Conservation (phyloP, 2,113 vertebrate species). For the Eleginops maclovinus region DNA sequence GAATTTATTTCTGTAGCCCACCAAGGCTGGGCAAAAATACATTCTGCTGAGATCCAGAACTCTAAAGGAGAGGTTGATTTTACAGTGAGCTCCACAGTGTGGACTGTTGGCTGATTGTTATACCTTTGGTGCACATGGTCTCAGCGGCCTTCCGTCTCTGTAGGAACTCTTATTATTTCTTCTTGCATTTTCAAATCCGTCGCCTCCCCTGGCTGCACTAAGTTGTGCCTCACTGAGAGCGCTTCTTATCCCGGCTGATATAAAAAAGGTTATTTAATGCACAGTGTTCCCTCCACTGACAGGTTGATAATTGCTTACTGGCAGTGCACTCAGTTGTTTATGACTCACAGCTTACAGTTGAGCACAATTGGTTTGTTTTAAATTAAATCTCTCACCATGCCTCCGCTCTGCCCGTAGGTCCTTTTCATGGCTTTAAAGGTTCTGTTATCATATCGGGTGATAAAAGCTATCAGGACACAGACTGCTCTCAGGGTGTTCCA, state of each 20-base stretch:
- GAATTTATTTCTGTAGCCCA: conserved; percentile 33
- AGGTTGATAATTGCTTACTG: conserved; percentile 21
- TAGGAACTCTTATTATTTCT: background rate
- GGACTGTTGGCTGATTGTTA: background rate
- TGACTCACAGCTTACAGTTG: conserved; percentile 11
- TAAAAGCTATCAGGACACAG: conserved; percentile 1
- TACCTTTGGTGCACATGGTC: conserved; percentile 30
- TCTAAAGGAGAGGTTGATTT: conserved; percentile 40
- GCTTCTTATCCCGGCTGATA: conserved; percentile 13
- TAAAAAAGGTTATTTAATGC: conserved; percentile 50
- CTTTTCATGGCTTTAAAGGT: background rate
- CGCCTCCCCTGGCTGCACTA: background rate
- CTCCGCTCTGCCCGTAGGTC: background rate
- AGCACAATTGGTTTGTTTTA: background rate
- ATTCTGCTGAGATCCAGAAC: conserved; percentile 58
- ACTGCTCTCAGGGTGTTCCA: background rate
- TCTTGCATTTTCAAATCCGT: background rate
- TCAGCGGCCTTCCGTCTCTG: background rate
- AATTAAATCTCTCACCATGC: conserved; percentile 8
- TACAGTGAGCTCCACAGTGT: conserved; percentile 26
- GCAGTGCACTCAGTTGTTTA: conserved; percentile 20
- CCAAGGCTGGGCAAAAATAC: conserved; percentile 53
- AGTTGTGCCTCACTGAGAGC: conserved; percentile 15
- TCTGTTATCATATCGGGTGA: conserved; percentile 13
- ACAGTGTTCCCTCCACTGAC: conserved; percentile 29